Conservation (phyloP, 2,797 vertebrate genomes). For the Eulemur mongoz region DNA sequence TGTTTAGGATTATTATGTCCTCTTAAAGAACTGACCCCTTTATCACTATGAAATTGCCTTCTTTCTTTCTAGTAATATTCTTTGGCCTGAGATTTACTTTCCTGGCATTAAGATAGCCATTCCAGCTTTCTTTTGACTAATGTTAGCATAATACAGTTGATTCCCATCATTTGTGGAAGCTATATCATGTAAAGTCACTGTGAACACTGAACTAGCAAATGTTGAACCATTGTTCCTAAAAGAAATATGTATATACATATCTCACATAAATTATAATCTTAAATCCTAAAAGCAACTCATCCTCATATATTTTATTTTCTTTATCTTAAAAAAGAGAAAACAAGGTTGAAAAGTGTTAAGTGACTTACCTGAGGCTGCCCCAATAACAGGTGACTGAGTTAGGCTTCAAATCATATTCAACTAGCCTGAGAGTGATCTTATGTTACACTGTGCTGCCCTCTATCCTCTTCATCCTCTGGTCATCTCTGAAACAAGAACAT, state of each 20-base stretch:
- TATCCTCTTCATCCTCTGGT: no score
- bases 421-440: neutral
- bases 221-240: neutral
- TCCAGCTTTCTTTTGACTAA: neutral
- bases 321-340: neutral
- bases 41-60: neutral
- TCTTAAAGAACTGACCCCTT: neutral
- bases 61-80: neutral
- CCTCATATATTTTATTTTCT: neutral
- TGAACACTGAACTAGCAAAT: neutral
- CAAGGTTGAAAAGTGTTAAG: neutral
- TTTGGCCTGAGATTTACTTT: neutral
- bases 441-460: no score
- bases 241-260: neutral
- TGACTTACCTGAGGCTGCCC: no score
- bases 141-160: neutral
- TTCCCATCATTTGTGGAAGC: neutral
- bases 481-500: neutral
- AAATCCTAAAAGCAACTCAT: neutral
- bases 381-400: neutral
- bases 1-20: neutral
- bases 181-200: neutral
- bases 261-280: neutral
- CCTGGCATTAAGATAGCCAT: neutral
- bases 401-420: neutral